A percentile compares a stretch with the other conserved stretches of the same genome.
Conservation (phyloP, 2,113 vertebrate species). For the Hemichromis elongatus region DNA sequence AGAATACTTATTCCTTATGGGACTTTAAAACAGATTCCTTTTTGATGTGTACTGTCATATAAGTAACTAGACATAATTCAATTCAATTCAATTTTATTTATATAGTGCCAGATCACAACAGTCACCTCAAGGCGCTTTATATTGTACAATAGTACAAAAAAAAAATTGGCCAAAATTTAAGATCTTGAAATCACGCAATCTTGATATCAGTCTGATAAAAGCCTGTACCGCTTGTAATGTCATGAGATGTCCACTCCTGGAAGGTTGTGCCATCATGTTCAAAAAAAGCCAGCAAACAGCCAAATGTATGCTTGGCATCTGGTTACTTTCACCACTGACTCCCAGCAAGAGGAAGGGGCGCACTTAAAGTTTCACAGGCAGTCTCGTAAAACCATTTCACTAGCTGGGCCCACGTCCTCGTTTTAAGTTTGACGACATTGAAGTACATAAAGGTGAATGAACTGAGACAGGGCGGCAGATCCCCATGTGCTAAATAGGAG, state of each 20-base stretch:
- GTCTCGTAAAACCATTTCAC: neutral
- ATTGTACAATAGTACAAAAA: too few relatives aligned
- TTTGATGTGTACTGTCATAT: neutral
- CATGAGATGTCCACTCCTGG: neutral
- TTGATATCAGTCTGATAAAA: neutral
- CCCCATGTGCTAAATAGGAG: too few relatives aligned
- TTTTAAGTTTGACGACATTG: too few relatives aligned
- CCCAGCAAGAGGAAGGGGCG: neutral
- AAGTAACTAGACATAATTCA: neutral
- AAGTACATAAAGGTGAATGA: too few relatives aligned
- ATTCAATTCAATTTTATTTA: too few relatives aligned
- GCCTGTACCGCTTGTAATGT: rapidly evolving
- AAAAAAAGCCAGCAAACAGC: neutral
- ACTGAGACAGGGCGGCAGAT: too few relatives aligned
- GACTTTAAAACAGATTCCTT: too few relatives aligned
- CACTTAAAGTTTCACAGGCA: neutral
- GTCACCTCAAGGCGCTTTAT: too few relatives aligned
- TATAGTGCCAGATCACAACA: too few relatives aligned
- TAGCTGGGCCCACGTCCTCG: too few relatives aligned
- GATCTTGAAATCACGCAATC: neutral
- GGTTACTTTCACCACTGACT: neutral
- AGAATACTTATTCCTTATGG: too few relatives aligned
- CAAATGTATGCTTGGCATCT: neutral
- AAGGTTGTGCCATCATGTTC: neutral
- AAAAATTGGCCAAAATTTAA: neutral